Evolutionary conservation across 2,888 invertebrate species (phyloP).

Genomic region (Leuctra nigra): DNA sequence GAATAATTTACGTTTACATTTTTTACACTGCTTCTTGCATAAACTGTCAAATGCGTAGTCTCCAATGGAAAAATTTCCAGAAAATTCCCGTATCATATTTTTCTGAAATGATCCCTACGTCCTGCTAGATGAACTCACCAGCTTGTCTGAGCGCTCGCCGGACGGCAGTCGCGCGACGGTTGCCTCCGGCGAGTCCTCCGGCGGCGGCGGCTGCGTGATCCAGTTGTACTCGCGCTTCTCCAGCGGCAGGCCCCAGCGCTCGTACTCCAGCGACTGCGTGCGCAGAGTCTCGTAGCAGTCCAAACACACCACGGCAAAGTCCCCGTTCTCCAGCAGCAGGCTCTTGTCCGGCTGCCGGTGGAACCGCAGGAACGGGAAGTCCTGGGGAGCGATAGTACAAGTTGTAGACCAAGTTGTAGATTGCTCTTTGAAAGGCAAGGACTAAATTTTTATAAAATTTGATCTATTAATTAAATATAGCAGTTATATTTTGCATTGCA

Average conservation of each 20-base stretch:
- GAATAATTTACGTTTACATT: too few species aligned
- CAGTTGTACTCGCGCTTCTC: constrained; percentile 91
- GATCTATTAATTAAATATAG: too few species aligned
- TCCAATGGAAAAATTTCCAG: too few species aligned
- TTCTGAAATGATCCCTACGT: neutral
- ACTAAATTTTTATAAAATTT: too few species aligned
- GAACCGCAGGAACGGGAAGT: constrained; percentile 79
- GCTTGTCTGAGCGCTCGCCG: constrained; percentile 76
- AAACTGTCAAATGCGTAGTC: too few species aligned
- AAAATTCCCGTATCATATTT: too few species aligned
- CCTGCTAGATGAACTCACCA: constrained; percentile 43
- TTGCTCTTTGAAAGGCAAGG: too few species aligned
- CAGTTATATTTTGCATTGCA: too few species aligned
- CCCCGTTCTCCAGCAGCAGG: constrained; percentile 78
- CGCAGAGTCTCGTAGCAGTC: constrained; percentile 89
- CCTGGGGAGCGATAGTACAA: constrained; percentile 53
- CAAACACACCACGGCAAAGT: constrained; percentile 84
- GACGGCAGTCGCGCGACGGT: constrained; percentile 76
- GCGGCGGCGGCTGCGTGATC: constrained; percentile 89
- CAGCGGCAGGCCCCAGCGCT: constrained; percentile 81
- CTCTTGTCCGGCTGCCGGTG: constrained; percentile 81
- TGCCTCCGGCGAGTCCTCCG: constrained; percentile 82
- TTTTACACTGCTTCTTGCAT: too few species aligned
- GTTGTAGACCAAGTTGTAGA: too few species aligned
- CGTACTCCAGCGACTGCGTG: constrained; percentile 85